Evolutionary conservation across 2,888 invertebrate genomes (phyloP).

Genomic region (Trachelus iudaicus): DNA sequence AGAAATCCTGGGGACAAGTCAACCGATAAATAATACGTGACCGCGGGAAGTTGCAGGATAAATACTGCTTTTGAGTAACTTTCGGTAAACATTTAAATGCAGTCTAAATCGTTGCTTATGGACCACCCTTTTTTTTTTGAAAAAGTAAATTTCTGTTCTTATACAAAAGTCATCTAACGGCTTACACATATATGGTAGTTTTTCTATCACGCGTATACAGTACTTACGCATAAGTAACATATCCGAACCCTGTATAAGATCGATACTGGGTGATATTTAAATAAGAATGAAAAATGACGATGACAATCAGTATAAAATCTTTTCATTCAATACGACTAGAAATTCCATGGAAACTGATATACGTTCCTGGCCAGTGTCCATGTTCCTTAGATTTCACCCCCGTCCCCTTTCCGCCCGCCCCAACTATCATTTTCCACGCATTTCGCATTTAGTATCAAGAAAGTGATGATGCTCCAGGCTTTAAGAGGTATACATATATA

Average conservation of each 20-base stretch:
- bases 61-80: slow-evolving; percentile 34
- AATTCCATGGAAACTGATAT: neutral
- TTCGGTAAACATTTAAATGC: slow-evolving; percentile 49
- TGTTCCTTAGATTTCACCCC: slow-evolving; percentile 14
- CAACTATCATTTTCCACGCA: neutral
- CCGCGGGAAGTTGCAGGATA: slow-evolving; percentile 40
- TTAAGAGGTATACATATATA: neutral
- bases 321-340: neutral
- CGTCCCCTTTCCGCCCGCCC: neutral
- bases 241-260: neutral
- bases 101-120: slow-evolving; percentile 46
- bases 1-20: slow-evolving; percentile 41
- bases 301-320: slow-evolving; percentile 23
- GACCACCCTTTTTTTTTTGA: neutral
- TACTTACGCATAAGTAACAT: neutral
- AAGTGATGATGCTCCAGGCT: slow-evolving; percentile 12
- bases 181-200: neutral
- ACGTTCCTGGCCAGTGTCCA: slow-evolving; percentile 23
- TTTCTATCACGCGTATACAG: neutral
- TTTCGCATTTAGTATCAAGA: neutral
- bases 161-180: neutral
- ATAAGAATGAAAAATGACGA: slow-evolving; percentile 34
- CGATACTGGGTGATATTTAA: neutral
- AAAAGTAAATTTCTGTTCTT: neutral
- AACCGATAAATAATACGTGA: slow-evolving; percentile 55